phyloP scores from a whole-genome alignment of 2,113 vertebrate species.

The Amphilophus citrinellus region DNA sequence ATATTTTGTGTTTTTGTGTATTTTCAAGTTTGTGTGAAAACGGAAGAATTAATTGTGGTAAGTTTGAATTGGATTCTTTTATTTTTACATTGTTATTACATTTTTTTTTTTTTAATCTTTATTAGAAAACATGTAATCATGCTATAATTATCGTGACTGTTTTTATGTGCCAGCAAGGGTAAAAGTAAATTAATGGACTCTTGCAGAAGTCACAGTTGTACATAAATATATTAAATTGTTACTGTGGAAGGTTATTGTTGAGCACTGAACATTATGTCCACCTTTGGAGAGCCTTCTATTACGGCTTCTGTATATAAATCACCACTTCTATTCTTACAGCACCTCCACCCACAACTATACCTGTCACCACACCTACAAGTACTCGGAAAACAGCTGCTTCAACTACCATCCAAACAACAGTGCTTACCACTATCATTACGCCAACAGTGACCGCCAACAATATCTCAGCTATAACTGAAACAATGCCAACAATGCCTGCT shows the following conservation, averaged over 20 bases:
- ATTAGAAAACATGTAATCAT: no score
- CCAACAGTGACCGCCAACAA: background rate
- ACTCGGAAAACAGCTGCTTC: background rate
- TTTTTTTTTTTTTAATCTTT: background rate
- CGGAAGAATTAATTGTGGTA: background rate
- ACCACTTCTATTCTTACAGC: background rate
- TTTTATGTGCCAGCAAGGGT: no score
- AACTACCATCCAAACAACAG: background rate
- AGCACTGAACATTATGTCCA: background rate
- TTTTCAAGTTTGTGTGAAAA: background rate
- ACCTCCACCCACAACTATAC: background rate
- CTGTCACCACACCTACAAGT: background rate
- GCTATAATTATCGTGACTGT: no score
- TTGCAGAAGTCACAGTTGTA: no score
- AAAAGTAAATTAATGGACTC: background rate
- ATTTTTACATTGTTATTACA: background rate
- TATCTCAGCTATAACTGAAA: background rate
- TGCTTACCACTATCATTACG: background rate
- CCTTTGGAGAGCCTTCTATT: no score
- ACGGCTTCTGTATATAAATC: background rate
- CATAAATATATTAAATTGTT: no score
- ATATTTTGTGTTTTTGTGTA: background rate
- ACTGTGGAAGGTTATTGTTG: background rate
- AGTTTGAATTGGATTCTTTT: background rate
- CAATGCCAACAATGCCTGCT: background rate